Conservation (phyloP, 2,888 invertebrate genomes). For the Eledone cirrhosa region DNA sequence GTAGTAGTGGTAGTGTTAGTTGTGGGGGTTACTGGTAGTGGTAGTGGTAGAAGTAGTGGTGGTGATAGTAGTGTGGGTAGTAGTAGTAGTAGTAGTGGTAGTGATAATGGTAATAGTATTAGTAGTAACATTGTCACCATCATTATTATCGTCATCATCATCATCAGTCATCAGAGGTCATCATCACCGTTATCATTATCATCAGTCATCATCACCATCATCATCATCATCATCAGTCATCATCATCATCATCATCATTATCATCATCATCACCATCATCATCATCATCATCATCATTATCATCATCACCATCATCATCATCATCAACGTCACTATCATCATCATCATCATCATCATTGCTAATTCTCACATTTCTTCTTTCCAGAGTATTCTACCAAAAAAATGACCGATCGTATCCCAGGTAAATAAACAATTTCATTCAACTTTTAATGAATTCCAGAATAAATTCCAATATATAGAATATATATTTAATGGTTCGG, state of each 20-base stretch:
- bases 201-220: not conserved
- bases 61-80: no score
- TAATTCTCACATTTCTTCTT: not conserved
- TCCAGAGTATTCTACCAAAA: not conserved
- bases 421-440: not conserved
- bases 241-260: not conserved
- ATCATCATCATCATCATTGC: not conserved
- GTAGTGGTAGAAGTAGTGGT: no score
- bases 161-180: no score
- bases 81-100: no score
- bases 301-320: not conserved
- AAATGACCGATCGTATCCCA: slow-evolving; percentile 19
- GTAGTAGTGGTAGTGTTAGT: no score
- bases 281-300: not conserved
- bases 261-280: not conserved
- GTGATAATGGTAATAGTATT: no score
- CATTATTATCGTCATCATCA: not conserved
- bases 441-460: no score
- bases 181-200: not conserved
- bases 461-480: no score
- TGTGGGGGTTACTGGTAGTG: no score
- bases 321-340: not conserved
- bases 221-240: not conserved
- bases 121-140: no score
- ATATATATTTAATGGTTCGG: no score